Evolutionary conservation across 2,888 invertebrate species (phyloP).

Genomic region (Auanema sp.): DNA sequence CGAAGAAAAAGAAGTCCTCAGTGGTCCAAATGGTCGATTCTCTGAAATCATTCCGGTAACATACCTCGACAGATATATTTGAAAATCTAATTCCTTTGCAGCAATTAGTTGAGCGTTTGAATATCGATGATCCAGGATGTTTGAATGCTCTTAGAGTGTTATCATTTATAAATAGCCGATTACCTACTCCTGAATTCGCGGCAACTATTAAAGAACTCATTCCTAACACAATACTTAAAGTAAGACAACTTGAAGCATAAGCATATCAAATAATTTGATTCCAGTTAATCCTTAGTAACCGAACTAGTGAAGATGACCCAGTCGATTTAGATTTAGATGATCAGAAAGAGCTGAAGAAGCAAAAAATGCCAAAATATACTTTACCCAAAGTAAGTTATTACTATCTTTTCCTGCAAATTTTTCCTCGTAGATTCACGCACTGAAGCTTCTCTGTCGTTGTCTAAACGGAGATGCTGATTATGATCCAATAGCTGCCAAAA

Average conservation of each 20-base stretch:
- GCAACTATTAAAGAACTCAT: neutral
- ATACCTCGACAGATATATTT: too few species aligned
- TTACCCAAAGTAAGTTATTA: slow-evolving; percentile 18
- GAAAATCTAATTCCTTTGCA: too few species aligned
- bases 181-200: neutral
- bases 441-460: slow-evolving; percentile 15
- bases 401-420: neutral
- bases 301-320: slow-evolving; percentile 1
- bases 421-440: slow-evolving; percentile 6
- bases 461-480: slow-evolving; percentile 14
- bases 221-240: neutral
- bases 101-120: slow-evolving; percentile 3
- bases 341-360: slow-evolving; percentile 17
- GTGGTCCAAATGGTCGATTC: slow-evolving; percentile 2
- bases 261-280: neutral
- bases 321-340: slow-evolving; percentile 20
- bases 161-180: slow-evolving; percentile 2
- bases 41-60: neutral
- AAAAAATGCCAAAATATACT: slow-evolving; percentile 25
- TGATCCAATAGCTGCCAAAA: slow-evolving; percentile 11
- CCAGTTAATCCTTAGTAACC: slow-evolving; percentile 13
- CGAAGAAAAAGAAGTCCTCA: neutral
- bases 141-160: slow-evolving; percentile 16
- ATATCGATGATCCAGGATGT: slow-evolving; percentile 8
- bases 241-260: slow-evolving; percentile 1